These are phyloP conservation scores for Diplosoma virens DNA, from an alignment of 23 tunicate genomes.

Conservation along the genomic window DNA sequence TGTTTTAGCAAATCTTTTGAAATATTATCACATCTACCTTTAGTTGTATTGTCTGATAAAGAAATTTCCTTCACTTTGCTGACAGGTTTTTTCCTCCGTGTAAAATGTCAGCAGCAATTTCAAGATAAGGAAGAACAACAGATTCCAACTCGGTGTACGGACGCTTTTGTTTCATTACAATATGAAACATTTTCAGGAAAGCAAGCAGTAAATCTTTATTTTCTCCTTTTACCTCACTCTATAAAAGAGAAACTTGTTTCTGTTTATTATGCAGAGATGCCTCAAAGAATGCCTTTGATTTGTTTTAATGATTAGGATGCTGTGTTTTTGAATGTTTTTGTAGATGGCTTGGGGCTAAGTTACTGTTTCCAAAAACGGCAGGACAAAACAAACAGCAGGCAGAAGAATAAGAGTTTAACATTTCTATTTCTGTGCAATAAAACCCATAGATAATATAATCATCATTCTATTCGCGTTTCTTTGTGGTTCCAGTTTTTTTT, in stretches of 20 bases:
- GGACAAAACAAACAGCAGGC: conserved; percentile 5
- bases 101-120: conserved; percentile 17
- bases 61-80: too few relatives aligned
- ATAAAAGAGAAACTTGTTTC: conserved; percentile 5
- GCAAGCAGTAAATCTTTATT: conserved; percentile 15
- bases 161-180: conserved; percentile 23
- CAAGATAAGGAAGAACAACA: too few relatives aligned
- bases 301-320: conserved; percentile 7
- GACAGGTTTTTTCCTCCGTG: too few relatives aligned
- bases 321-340: conserved; percentile 11
- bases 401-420: conserved; percentile 6
- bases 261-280: conserved; percentile 19
- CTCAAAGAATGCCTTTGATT: conserved; percentile 16
- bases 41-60: too few relatives aligned
- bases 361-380: conserved; percentile 15
- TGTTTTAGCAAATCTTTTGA: too few relatives aligned
- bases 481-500: conserved; percentile 12
- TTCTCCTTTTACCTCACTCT: conserved; percentile 1
- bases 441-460: conserved; percentile 11
- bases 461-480: conserved; percentile 8
- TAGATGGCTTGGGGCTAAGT: conserved; percentile 1
- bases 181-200: not conserved
- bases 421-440: not conserved
- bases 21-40: too few relatives aligned
- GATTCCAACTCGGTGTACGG: conserved; percentile 34